Base-by-base conservation (phyloP, 2,888 invertebrate genomes). In the Melanophora roralis region DNA sequence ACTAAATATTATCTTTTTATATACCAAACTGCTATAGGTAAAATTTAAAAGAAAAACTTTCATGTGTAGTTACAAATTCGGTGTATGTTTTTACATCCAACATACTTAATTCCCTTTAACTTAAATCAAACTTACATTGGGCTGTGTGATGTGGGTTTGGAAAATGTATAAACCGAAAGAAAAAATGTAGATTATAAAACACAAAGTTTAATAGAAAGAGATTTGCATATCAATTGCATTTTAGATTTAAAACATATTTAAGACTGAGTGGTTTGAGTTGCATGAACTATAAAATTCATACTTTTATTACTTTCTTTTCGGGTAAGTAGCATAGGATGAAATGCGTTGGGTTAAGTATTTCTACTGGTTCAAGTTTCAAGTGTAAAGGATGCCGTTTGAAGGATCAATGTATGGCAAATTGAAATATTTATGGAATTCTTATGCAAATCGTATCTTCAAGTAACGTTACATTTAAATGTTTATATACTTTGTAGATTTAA, bases 351-450 rank as follows among this genome's bases (percentile, higher is more conserved):
- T 27, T 5, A 27, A 27, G 27, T 27, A 27, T 27, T 6, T 27
- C 3, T 27, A 27, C 4, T 27, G 3, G 6, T 27, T 6, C 6
- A 27, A 5, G 6, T 3, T 27, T 27, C n/a, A n/a, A n/a, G 6
- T 27, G 27, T 27, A 27, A 6, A 27, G 14, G 23, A 32, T 27
- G 43, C 21, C 34, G 49, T 8, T 36, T 53, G 16, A 53, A 73
- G 59, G 65, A 43, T 34, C 71, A 53, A 62, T 72, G 64, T 23
- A 65, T 49, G 51, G 76, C 65, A 81, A 83, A 82, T 83, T 78
- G 79, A 81, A 82, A 81, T 80, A 83, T 83, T 78, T 81, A 81
- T 81, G 82, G 72, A 75, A 79, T 79, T 74, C 79, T 74, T 81
- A 81, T 81, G 81, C 78, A 83, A 82, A 82, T 83, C 67, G 49